Percentiles rank a stretch among this genome's conserved stretches.
phyloP scores from a whole-genome alignment of 2,888 invertebrate genomes.

The Protonemura montana region DNA sequence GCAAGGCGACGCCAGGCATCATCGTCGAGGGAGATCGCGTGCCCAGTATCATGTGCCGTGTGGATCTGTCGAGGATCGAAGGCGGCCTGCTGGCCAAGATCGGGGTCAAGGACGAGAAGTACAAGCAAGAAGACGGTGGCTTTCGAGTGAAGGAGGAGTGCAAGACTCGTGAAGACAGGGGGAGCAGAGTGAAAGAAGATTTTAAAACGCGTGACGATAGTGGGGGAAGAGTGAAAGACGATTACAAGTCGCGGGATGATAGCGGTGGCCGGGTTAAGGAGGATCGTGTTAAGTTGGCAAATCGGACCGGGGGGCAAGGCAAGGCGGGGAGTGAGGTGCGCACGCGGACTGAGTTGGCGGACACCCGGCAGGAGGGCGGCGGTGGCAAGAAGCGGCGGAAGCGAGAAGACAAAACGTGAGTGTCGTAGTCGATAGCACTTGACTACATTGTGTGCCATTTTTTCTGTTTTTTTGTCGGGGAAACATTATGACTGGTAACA shows the following conservation, averaged over 20 bases:
- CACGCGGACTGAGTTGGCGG: constrained; percentile 61
- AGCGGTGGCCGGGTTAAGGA: background rate
- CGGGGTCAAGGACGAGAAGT: background rate
- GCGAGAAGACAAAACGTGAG: constrained; percentile 38
- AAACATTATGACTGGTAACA: no score
- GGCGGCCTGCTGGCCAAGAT: constrained; percentile 47
- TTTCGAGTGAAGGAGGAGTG: background rate
- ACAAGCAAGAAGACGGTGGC: no score
- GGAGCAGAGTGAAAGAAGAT: background rate
- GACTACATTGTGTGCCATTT: no score
- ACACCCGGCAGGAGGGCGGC: constrained; percentile 59
- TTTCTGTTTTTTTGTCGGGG: no score
- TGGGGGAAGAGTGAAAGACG: background rate
- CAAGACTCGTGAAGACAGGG: background rate
- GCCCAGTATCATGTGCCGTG: constrained; percentile 58
- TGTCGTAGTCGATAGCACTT: background rate
- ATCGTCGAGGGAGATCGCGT: constrained; percentile 67
- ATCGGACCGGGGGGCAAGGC: background rate
- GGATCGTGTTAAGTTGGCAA: background rate
- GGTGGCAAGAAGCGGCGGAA: constrained; percentile 50
- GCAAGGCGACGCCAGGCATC: constrained; percentile 64
- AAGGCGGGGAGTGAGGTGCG: constrained; percentile 56
- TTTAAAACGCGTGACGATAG: background rate
- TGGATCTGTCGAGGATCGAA: constrained; percentile 60
- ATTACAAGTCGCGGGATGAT: background rate